Evolutionary conservation across 2,888 invertebrate genomes (phyloP), one percentile per base, ranked within the genome.

Genomic region (Candidula unifasciata): DNA sequence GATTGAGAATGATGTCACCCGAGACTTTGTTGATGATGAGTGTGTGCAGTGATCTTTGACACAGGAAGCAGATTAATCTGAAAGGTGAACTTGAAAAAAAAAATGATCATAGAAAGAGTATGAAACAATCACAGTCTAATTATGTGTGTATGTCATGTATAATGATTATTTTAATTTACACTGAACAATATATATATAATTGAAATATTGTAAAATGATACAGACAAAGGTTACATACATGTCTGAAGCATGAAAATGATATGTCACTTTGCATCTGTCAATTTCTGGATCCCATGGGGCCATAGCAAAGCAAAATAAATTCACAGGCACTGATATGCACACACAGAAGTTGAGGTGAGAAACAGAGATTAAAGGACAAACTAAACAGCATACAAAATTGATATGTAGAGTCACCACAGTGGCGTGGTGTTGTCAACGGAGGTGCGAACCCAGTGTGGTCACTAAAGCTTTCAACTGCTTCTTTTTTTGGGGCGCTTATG

Each of bases 21-120:
- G 52, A 33, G 80, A 71, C 5, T 80, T 80, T 71, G 80, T 71
- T 80, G 35, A 54, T 80, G 68, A 71, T 30, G 54, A 30, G 57
- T 64, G 35, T n/a, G n/a, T 73, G 37, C 77, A 78, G 6, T n/a
- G 35, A 78, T 27, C 10, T 24, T 27, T 13, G 52, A n/a, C 60
- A 24, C 60, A 44, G 13, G 27, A 35, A 74, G 27, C n/a, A 27
- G 37, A 18, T 37, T 24, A 3, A 71, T 71, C 71, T 27, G 52
- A 74, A 74, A 74, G 16, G n/a, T 52, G 18, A 74, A 44, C n/a
- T 24, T 60, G 3, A 60, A 24, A n/a, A 74, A 54, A 18, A 13
- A 21, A 74, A 52, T 54, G 27, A 74, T 74, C 54, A 30, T 30
- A 54, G 18, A 21, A n/a, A 74, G 30, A 21, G 0, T 74, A 74